Evolutionary conservation across 2,113 vertebrate species (phyloP), one percentile per base, ranked within the genome.

Genomic region (Reinhardtius hippoglossoides): DNA sequence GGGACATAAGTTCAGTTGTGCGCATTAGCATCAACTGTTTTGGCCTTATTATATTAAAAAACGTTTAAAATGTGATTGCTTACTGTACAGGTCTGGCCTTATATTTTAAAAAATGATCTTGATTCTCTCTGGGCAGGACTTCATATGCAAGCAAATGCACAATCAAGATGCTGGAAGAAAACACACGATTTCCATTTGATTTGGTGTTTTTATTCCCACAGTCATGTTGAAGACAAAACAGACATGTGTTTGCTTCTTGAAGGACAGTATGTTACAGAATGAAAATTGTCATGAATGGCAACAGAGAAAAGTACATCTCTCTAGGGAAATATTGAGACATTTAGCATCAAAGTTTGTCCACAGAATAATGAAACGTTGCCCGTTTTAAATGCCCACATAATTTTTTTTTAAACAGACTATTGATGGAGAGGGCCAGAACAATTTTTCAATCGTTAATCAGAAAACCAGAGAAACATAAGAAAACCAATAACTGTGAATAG

Each of bases 171-270:
- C 44, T 46, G 4, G 71, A 40, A 73, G 1, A 21, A 74, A 68
- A 74, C 18, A 14, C 23, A 14, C 3, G 7, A 9, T 54, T 58
- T 73, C 12, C 26, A 13, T 75, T 82, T 79, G 14, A 69, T 84
- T 86, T 80, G 64, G 63, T 75, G 79, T 71, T 90, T 92, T 91
- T 81, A 91, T 91, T 86, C 26, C 37, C 44, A 71, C 67, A 78
- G 54, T 83, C 50, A 76, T 55, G 27, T 71, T 60, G 75, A 77
- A 87, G 20, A 88, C 59, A 85, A 73, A 84, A 57, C 23, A 81
- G 24, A 74, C n/a, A 42, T 35, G 9, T 26, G 13, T 26, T 74
- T 74, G 54, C 31, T 78, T 31, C 31, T 60, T 2, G 74, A 62
- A 72, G 52, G 40, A 42, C 40, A 42, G 12, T 12, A 72, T 57